Conservation (phyloP, 2,888 invertebrate species). For the Hecatera dysodea region DNA sequence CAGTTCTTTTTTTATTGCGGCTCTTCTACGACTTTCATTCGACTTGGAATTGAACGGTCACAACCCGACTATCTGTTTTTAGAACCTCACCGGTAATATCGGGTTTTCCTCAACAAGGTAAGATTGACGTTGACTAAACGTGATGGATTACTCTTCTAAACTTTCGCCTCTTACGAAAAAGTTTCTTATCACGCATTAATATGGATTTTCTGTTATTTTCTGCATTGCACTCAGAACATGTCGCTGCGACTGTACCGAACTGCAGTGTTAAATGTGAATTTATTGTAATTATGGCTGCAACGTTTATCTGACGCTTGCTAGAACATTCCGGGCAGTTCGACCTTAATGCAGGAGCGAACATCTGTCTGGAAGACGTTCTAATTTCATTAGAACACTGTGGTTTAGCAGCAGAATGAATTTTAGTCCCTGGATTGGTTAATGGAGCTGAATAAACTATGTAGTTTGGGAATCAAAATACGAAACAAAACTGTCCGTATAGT, state of each 20-base stretch:
- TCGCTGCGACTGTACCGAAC: constrained; percentile 53
- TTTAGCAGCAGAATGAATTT: constrained; percentile 13
- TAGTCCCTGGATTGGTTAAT: neutral
- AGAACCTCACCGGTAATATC: constrained; percentile 22
- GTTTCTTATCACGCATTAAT: neutral
- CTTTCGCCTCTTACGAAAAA: neutral
- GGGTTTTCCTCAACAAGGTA: constrained; percentile 18
- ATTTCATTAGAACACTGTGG: constrained; percentile 21
- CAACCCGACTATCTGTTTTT: constrained; percentile 27
- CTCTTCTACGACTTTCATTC: neutral
- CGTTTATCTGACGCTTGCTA: constrained; percentile 52
- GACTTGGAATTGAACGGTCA: constrained; percentile 11
- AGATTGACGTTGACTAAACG: constrained; percentile 42
- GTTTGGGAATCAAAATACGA: neutral
- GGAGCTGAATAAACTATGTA: neutral
- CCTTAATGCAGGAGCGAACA: constrained; percentile 48
- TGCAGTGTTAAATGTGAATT: constrained; percentile 65
- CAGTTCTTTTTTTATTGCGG: neutral
- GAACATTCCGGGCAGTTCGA: constrained; percentile 42
- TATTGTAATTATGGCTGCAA: constrained; percentile 67
- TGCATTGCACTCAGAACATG: constrained; percentile 33
- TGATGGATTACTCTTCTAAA: constrained; percentile 21
- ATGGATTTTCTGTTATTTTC: constrained; percentile 42
- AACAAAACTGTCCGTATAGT: neutral
- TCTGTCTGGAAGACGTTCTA: constrained; percentile 43